Evolutionary conservation across 1,140 invertebrate species (phyloP), one percentile per base, ranked within the genome.

Genomic region (Macrocentrus cingulum): DNA sequence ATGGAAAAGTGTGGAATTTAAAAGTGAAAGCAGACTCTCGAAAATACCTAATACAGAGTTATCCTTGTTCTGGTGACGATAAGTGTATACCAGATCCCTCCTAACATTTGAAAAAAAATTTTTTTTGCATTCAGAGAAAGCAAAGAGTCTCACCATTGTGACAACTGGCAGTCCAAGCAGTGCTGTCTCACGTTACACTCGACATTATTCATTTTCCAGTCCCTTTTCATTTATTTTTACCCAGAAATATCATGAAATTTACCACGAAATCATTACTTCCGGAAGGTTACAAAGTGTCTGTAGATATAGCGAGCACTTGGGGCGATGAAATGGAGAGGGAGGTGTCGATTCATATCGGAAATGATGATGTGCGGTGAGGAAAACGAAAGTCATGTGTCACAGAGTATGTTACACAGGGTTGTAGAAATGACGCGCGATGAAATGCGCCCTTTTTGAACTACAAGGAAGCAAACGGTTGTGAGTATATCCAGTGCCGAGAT

Each of bases 61-160:
- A 39, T 13, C 36, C 41, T 18, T 41, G 41, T 13, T 9, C 51
- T n/a, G n/a, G n/a, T n/a, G n/a, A 22, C 37, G 25, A 29, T 52
- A 36, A 58, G 20, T 41, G 32, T 25, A 39, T 25, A 56, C 29
- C 4, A 29, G 19, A 37, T 60, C 44, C 50, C 45, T 13, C 13
- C n/a, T 56, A 42, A 56, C 51, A 50, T 58, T 52, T 57, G 11
- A 39, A 15, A 39, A 15, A 48, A 32, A 52, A 25, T 60, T 61
- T 65, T 61, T 60, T 62, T 58, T 62, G 51, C 37, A 16, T 36
- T 9, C 42, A 61, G 67, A 61, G 67, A 68, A 68, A 68, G 67
- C 55, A 25, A 2, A 15, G 23, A n/a, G 36, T 53, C 16, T 19
- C 19, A 18, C 16, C 9, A 3, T 18, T 7, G 11, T 15, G 11